Conservation (phyloP, 2,888 invertebrate genomes). For the Epirrita christyi region DNA sequence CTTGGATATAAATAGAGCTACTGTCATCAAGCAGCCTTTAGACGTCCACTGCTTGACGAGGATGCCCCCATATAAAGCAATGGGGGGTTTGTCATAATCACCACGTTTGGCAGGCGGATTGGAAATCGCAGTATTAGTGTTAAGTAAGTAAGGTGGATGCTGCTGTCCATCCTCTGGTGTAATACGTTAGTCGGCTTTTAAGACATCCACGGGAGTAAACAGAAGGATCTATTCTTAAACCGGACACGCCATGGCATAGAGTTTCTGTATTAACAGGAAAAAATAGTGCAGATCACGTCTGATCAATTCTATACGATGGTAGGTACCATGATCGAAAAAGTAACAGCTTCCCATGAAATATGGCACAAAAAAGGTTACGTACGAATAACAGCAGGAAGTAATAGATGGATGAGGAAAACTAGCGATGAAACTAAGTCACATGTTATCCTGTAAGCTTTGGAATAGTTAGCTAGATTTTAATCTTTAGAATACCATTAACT, state of each 20-base stretch:
- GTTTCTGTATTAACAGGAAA: slow-evolving; percentile 15
- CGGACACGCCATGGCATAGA: too few species aligned
- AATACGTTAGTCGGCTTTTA: too few species aligned
- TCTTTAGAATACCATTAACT: slow-evolving; percentile 13
- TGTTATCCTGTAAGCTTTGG: not conserved
- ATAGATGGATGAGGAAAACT: slow-evolving; percentile 27
- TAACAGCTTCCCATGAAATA: slow-evolving; percentile 7
- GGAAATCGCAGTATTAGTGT: too few species aligned
- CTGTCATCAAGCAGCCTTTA: too few species aligned
- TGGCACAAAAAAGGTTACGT: slow-evolving; percentile 13
- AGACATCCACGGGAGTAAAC: too few species aligned
- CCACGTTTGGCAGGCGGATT: too few species aligned
- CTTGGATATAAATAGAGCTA: slow-evolving; percentile 5
- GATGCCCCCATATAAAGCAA: too few species aligned
- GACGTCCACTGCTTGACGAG: too few species aligned
- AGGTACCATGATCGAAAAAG: not conserved
- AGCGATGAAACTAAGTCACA: slow-evolving; percentile 10
- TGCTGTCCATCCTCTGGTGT: too few species aligned
- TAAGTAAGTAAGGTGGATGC: too few species aligned
- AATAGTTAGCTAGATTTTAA: slow-evolving; percentile 13
- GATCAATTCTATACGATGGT: not conserved
- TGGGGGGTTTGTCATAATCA: too few species aligned
- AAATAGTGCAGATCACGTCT: not conserved
- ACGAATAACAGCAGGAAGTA: slow-evolving; percentile 14
- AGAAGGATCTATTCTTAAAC: too few species aligned